A percentile compares a stretch with the other conserved stretches of the same genome.
Conservation (phyloP, 2,888 invertebrate species). For the Volucella bombylans region DNA sequence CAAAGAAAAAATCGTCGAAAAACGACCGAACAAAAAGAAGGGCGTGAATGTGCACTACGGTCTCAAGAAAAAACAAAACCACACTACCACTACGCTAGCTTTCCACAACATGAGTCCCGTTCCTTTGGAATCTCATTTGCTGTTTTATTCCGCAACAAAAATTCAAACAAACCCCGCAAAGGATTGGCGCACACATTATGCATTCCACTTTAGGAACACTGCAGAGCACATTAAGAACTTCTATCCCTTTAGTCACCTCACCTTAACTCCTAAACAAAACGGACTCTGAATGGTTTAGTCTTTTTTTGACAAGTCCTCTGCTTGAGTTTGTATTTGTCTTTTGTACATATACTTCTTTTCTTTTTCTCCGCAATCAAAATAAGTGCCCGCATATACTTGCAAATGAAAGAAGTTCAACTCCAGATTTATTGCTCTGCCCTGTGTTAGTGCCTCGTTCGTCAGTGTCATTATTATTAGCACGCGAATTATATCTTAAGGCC, state of each 20-base stretch:
- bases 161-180: not conserved
- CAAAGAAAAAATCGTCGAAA: not conserved
- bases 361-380: constrained; percentile 46
- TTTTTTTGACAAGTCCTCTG: not conserved
- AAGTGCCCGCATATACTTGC: constrained; percentile 61
- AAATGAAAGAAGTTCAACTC: not conserved
- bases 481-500: constrained; percentile 56
- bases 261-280: not conserved
- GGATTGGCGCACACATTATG: constrained; percentile 27
- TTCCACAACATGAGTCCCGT: constrained; percentile 15
- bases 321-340: constrained; percentile 12
- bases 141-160: constrained; percentile 42
- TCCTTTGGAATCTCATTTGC: constrained; percentile 37
- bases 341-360: not conserved
- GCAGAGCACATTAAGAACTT: constrained; percentile 3
- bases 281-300: constrained; percentile 14
- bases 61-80: constrained; percentile 16
- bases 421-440: constrained; percentile 38
- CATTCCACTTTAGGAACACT: constrained; percentile 28
- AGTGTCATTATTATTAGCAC: constrained; percentile 60
- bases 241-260: not conserved
- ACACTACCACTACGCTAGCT: not conserved
- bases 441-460: constrained; percentile 33
- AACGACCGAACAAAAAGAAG: constrained; percentile 7
- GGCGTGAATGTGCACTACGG: constrained; percentile 31